Conservation (phyloP, 2,113 vertebrate species). For the Athene noctua region DNA sequence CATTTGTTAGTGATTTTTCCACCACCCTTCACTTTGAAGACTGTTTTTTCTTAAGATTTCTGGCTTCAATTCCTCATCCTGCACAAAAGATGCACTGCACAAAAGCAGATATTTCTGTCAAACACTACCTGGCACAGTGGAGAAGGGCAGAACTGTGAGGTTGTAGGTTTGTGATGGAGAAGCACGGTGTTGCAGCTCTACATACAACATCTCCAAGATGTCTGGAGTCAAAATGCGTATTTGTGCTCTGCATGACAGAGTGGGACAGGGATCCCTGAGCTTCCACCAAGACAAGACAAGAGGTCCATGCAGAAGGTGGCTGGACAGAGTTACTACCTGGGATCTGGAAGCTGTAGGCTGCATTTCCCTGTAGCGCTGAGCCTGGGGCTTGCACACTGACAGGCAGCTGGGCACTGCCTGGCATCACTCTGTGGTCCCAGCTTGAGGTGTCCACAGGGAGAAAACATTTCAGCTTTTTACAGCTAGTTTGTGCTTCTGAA, state of each 20-base stretch:
- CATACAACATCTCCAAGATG: neutral
- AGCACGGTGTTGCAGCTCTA: neutral
- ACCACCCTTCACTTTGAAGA: neutral
- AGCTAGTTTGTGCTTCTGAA: neutral
- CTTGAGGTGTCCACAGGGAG: neutral
- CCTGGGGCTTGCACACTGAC: rapidly evolving
- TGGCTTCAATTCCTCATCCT: neutral
- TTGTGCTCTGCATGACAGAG: neutral
- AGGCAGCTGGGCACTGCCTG: neutral
- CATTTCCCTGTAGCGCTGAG: rapidly evolving
- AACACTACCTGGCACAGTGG: neutral
- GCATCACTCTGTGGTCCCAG: neutral
- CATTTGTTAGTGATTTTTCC: neutral
- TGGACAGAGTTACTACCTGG: neutral
- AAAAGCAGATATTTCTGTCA: neutral
- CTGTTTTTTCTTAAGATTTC: neutral
- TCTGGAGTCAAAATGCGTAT: neutral
- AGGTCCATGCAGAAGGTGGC: neutral
- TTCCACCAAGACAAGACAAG: neutral
- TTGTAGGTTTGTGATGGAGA: neutral
- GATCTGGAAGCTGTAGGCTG: neutral
- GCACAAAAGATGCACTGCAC: neutral
- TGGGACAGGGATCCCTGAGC: neutral
- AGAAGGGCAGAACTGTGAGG: neutral
- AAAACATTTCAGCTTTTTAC: neutral